These are phyloP conservation scores for Tenualosa ilisha DNA, from an alignment of 2,797 vertebrate genomes.

Conservation along the genomic window DNA sequence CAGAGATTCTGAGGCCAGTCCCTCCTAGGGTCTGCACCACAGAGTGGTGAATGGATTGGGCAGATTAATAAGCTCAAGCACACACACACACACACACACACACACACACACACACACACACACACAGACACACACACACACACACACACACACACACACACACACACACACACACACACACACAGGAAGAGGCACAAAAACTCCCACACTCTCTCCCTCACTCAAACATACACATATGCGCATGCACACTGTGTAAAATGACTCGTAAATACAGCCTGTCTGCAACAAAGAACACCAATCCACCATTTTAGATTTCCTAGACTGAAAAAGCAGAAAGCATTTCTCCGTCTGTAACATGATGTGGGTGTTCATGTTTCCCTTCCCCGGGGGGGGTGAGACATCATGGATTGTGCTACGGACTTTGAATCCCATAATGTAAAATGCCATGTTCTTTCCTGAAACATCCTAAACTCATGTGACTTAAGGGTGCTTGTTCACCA, in stretches of 20 bases:
- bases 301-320: neutral
- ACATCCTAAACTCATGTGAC: neutral
- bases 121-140: neutral
- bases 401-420: neutral
- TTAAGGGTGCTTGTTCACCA: neutral
- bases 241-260: neutral
- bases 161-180: neutral
- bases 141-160: neutral
- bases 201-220: too few relatives aligned
- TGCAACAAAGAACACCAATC: neutral
- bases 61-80: slow-evolving; percentile 9
- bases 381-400: neutral
- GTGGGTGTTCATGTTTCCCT: neutral
- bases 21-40: neutral
- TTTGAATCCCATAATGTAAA: neutral
- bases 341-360: neutral
- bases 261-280: neutral
- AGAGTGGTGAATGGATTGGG: slow-evolving; percentile 1
- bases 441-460: neutral
- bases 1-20: slow-evolving; percentile 3
- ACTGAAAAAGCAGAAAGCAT: neutral
- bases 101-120: too few relatives aligned
- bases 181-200: too few relatives aligned
- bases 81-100: neutral
- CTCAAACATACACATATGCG: neutral